Base-by-base conservation (phyloP, 64 coral and sea anemone genomes). In the Montipora efflorescens region DNA sequence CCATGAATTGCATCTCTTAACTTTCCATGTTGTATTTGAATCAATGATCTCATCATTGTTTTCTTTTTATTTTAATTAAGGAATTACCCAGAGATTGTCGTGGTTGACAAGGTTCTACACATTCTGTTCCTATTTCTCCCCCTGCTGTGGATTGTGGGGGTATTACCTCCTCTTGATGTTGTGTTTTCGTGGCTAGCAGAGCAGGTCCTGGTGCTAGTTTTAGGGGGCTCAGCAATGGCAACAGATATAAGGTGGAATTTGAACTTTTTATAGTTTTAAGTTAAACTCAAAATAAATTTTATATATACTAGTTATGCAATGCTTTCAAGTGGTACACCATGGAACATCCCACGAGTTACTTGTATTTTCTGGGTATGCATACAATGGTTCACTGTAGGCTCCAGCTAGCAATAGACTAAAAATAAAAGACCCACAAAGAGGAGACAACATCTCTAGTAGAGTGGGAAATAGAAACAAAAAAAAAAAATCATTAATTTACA, bases 91-190 rank as follows among this genome's bases (percentile, higher is more conserved):
- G 92, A 91, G 57, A 57, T 99, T 45, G 79, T 90, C 5, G 55
- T 83, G 59, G 28, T 92, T 16, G 90, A 96, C 79, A 90, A 92
- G 62, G 85, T 73, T 22, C 92, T 99, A 62, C 95, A 99, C 74
- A 49, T 92, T 46, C 5, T 99, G 12, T 94, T 99, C 50, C 72
- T 64, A 11, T 79, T 96, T 46, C 79, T 99, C 47, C 95, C 94
- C 19, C 51, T 99, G 11, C 75, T 99, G 9, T 99, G 98, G 98
- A 77, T 79, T 11, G 10, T 96, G 87, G 98, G 95, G 59, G 48
- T 93, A 19, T 79, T 99, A 8, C 98, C 98, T 21, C 95, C 98
- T 15, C 47, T 99, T 20, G 98, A 99, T 96, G 98, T 92, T 59
- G 48, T 99, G 66, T 95, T 96, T 87, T 68, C 98, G 8, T 99